These are phyloP conservation scores for Drosophila serrata DNA, from an alignment of 1,140 invertebrate species.

Conservation along the genomic window DNA sequence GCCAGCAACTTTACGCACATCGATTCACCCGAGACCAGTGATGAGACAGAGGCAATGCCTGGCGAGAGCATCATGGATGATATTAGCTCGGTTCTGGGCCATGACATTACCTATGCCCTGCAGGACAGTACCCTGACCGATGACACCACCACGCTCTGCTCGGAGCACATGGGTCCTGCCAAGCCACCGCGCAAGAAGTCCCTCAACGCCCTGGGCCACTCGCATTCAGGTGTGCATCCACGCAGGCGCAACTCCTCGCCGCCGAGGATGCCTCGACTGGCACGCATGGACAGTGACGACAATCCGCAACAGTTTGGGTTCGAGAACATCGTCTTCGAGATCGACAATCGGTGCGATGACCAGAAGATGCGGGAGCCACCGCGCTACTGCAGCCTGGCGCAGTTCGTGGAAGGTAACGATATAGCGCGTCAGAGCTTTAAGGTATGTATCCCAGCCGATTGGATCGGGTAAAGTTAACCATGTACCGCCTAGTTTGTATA, in stretches of 20 bases:
- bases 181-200: conserved; percentile 75
- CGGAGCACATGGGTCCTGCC: conserved; percentile 83
- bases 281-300: conserved; percentile 85
- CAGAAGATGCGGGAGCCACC: conserved; percentile 86
- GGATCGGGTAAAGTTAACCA: conserved; percentile 27
- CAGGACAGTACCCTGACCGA: conserved; percentile 89
- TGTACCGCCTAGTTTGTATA: conserved; percentile 36
- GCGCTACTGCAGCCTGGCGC: conserved; percentile 90
- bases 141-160: conserved; percentile 88
- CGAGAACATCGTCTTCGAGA: conserved; percentile 89
- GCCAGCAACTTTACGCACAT: conserved; percentile 90
- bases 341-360: conserved; percentile 86
- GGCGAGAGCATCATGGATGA: conserved; percentile 92
- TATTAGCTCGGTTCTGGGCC: conserved; percentile 90
- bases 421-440: conserved; percentile 92
- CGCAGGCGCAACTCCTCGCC: conserved; percentile 85
- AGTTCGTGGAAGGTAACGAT: conserved; percentile 92
- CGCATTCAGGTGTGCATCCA: conserved; percentile 67
- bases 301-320: conserved; percentile 88
- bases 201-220: conserved; percentile 56
- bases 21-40: conserved; percentile 92
- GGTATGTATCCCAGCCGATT: conserved; percentile 68
- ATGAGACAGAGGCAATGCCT: conserved; percentile 89
- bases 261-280: conserved; percentile 52
- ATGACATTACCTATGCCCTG: conserved; percentile 88